phyloP scores from a whole-genome alignment of 2,888 invertebrate species.

The Aphidoletes aphidimyza region DNA sequence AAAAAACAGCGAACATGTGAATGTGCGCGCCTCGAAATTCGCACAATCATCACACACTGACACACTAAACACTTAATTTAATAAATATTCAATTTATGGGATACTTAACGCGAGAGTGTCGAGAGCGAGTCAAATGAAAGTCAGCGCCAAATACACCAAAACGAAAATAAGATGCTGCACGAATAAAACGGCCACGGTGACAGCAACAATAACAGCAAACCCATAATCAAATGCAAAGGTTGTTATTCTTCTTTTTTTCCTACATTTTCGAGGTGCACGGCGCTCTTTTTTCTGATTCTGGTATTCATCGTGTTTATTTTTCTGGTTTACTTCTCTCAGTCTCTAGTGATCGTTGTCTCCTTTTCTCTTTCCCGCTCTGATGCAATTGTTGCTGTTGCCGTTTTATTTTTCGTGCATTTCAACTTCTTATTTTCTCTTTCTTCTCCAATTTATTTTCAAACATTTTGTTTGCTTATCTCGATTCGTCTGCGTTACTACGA shows the following conservation, averaged over 20 bases:
- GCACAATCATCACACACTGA: slow-evolving; percentile 27
- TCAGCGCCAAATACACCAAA: slow-evolving; percentile 4
- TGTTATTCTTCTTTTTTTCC: too few relatives aligned
- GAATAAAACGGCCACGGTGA: not conserved
- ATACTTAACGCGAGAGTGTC: not conserved
- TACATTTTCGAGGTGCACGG: too few relatives aligned
- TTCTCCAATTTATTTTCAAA: slow-evolving; percentile 37
- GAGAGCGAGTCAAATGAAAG: slow-evolving; percentile 43
- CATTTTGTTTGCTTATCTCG: slow-evolving; percentile 46
- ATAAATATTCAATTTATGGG: slow-evolving; percentile 46
- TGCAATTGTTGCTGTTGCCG: not conserved
- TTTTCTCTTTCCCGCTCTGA: not conserved
- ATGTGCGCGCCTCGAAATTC: not conserved
- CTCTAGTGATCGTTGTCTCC: not conserved
- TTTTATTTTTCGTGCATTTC: not conserved
- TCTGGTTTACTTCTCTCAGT: not conserved
- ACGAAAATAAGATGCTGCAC: slow-evolving; percentile 3
- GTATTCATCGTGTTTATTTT: slow-evolving; percentile 2
- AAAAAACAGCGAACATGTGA: slow-evolving; percentile 22
- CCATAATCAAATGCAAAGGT: slow-evolving; percentile 23
- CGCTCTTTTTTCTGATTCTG: not conserved
- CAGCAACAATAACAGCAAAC: not conserved
- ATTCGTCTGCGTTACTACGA: slow-evolving; percentile 34
- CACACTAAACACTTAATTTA: slow-evolving; percentile 46
- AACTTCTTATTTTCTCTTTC: slow-evolving; percentile 33